These are phyloP conservation scores for Yoshiicerus persimilis DNA, from an alignment of 1,140 invertebrate species.

Conservation along the genomic window DNA sequence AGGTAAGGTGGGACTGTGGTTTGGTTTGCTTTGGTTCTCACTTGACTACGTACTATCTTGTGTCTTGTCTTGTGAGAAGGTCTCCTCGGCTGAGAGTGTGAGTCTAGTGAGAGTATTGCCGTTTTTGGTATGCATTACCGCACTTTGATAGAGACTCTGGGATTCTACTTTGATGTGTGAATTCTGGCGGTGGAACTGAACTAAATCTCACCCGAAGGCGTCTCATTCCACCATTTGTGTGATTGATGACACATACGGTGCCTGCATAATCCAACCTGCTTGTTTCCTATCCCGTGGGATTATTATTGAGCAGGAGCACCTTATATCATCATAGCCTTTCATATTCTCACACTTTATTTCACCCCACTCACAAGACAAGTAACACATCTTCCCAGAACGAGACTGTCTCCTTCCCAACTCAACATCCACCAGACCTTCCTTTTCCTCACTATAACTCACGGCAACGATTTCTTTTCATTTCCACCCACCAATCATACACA, in stretches of 20 bases:
- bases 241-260: slow-evolving; percentile 50
- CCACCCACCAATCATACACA: not conserved
- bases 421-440: not conserved
- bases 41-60: not conserved
- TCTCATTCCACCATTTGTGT: slow-evolving; percentile 48
- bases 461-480: not conserved
- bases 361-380: not conserved
- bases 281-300: slow-evolving; percentile 47
- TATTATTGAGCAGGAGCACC: slow-evolving; percentile 34
- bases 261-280: slow-evolving; percentile 49
- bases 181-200: slow-evolving; percentile 42
- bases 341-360: slow-evolving; percentile 30
- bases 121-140: slow-evolving; percentile 50
- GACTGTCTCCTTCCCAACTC: not conserved
- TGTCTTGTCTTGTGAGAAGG: slow-evolving; percentile 25
- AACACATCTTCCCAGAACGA: not conserved
- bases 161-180: slow-evolving; percentile 45
- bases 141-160: slow-evolving; percentile 32
- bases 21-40: not conserved
- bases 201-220: slow-evolving; percentile 45
- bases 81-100: slow-evolving; percentile 5
- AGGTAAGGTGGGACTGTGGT: not conserved
- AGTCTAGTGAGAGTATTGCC: not conserved
- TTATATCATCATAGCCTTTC: slow-evolving; percentile 3
- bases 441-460: not conserved